A percentile compares a stretch with the other conserved stretches of the same genome.
Conservation (phyloP, 1,140 invertebrate species). For the Formica exsecta region DNA sequence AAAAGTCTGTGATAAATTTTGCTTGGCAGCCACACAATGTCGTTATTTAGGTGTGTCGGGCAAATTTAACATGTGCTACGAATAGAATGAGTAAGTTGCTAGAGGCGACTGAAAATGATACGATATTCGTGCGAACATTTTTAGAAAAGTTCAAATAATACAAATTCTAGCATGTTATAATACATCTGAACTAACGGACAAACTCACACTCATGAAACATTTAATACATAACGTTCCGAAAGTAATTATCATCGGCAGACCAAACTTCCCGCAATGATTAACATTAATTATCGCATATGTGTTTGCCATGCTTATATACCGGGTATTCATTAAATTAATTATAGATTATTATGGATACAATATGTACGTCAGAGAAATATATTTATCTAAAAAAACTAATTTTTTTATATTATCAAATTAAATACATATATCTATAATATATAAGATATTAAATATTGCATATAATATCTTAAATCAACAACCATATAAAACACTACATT, state of each 20-base stretch:
- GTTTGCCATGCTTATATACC: not conserved
- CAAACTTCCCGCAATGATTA: not conserved
- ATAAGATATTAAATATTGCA: not conserved
- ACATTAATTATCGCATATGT: conserved; percentile 51
- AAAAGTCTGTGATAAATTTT: not conserved
- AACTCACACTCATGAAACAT: not conserved
- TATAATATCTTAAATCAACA: not conserved
- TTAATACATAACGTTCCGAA: not conserved
- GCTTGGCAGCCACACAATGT: conserved; percentile 53
- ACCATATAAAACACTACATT: not conserved
- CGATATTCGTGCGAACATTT: not conserved
- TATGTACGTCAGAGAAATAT: not conserved
- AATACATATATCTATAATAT: not conserved
- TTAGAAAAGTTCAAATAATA: not conserved
- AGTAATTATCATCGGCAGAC: conserved; percentile 48
- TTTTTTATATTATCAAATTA: not conserved
- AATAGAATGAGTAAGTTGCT: conserved; percentile 44
- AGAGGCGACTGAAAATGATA: not conserved
- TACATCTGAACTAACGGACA: not conserved
- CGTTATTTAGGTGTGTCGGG: conserved; percentile 38
- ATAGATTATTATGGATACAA: not conserved
- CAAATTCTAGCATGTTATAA: not conserved
- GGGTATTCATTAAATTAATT: not conserved
- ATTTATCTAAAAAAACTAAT: not conserved
- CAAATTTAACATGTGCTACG: conserved; percentile 34